Base-by-base conservation (phyloP, 2,797 vertebrate species). In the Pangasius macronema region DNA sequence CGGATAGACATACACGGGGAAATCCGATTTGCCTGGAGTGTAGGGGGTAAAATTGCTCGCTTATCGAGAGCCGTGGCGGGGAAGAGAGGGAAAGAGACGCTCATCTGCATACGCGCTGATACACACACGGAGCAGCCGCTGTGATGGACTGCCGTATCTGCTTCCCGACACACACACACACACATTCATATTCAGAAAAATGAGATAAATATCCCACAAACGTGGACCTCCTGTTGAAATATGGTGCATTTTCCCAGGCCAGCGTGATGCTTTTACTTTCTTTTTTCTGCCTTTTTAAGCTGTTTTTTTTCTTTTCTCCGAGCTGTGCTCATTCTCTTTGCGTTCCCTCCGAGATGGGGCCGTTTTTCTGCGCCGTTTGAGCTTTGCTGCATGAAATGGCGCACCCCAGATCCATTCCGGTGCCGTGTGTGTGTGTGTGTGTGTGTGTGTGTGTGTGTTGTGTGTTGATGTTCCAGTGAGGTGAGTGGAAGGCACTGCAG, bases 71-170 rank as follows among this genome's bases (percentile, higher is more conserved):
- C 27, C 53, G 1, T 77, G 18, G 75, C 16, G n/a, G 73, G 14
- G 46, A 76, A 87, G 76, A 82, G 85, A 82, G 39, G 72, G 33
- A 81, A 80, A 83, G 73, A 57, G 83, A 61, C 73, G 67, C 87
- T 83, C 87, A 86, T 90, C 67, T 90, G 88, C 87, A 89, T 87
- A 85, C 87, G 84, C 79, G 59, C 80, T 57, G 83, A 90, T 85
- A 89, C 46, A 49, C 73, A 49, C 33, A 51, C 49, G 24, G 86
- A 79, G 82, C 77, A 53, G 82, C 53, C 30, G 42, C 72, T 75
- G 70, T 87, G 86, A 86, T 42, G 67, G 67, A 72, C 67, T n/a
- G 22, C 67, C 27, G 2, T 61, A 42, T 61, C 77, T 81, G 77
- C 55, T 59, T 13, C 18, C 53, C 33, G 30, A 59, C 70, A 18